Conservation (phyloP, 2,888 invertebrate genomes). For the Cerastoderma edule region DNA sequence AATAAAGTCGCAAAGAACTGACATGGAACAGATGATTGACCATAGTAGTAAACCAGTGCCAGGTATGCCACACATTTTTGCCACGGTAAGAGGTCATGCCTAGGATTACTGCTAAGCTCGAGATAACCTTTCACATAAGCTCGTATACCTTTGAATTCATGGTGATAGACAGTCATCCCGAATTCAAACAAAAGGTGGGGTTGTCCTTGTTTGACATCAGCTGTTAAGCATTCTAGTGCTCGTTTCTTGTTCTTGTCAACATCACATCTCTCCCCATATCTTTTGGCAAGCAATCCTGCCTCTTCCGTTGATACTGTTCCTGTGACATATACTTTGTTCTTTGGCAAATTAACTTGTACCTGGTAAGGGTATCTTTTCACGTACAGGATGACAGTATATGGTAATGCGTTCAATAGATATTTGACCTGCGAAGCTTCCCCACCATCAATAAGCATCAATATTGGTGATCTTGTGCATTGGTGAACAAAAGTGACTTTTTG, state of each 20-base stretch:
- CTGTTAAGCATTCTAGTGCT: conserved; percentile 27
- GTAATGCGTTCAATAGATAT: conserved; percentile 29
- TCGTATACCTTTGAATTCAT: conserved; percentile 55
- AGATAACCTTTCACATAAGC: conserved; percentile 56
- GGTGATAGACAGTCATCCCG: conserved; percentile 53
- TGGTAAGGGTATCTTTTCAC: conserved; percentile 57
- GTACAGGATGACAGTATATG: conserved; percentile 47
- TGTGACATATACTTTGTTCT: conserved; percentile 37
- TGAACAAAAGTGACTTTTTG: conserved; percentile 46
- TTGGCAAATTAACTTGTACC: not conserved
- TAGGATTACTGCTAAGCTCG: conserved; percentile 29
- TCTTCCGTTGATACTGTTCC: conserved; percentile 52
- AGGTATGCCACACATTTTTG: conserved; percentile 46
- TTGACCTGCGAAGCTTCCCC: conserved; percentile 61
- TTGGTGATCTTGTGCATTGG: conserved; percentile 48
- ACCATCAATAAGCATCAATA: conserved; percentile 59
- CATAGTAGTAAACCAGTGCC: conserved; percentile 53
- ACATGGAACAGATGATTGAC: conserved; percentile 50
- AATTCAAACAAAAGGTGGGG: conserved; percentile 53
- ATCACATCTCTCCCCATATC: conserved; percentile 47
- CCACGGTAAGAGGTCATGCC: conserved; percentile 29
- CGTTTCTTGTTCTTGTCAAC: conserved; percentile 18
- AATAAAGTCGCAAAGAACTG: conserved; percentile 53
- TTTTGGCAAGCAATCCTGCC: conserved; percentile 42
- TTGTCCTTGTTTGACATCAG: conserved; percentile 28